phyloP scores from a whole-genome alignment of 2,888 invertebrate species.

The Morpho helenor region DNA sequence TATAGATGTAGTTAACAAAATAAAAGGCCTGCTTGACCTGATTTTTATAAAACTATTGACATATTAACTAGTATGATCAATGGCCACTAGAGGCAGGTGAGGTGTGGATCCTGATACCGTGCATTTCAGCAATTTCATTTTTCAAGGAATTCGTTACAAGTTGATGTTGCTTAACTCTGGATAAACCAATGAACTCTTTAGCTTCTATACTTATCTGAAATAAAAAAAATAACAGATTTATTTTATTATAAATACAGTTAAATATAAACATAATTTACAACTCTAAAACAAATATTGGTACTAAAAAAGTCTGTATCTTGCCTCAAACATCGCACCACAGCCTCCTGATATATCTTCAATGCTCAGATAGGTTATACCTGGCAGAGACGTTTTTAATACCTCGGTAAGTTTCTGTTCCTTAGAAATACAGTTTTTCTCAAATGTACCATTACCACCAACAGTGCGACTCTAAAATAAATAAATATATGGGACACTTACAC shows the following conservation, averaged over 20 bases:
- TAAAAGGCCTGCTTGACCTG: not conserved
- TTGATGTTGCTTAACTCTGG: constrained; percentile 86
- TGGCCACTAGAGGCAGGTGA: constrained; percentile 54
- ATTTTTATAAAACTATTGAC: not conserved
- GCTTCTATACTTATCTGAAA: constrained; percentile 80
- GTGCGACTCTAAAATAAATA: constrained; percentile 45
- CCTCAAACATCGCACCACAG: constrained; percentile 90
- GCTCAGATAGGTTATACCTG: constrained; percentile 81
- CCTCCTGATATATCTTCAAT: constrained; percentile 88
- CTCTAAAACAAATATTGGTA: too few species aligned
- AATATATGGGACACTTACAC: too few species aligned
- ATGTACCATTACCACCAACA: constrained; percentile 42
- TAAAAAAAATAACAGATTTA: constrained; percentile 6
- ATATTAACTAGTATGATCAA: constrained; percentile 1
- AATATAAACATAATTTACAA: not conserved
- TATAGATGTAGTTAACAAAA: too few species aligned
- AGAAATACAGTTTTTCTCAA: constrained; percentile 51
- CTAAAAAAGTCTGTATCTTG: constrained; percentile 32
- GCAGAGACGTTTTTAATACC: constrained; percentile 67
- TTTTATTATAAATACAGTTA: not conserved
- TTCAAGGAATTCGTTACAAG: constrained; percentile 85
- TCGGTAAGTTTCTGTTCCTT: constrained; percentile 61
- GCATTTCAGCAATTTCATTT: constrained; percentile 89
- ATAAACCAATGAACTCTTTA: constrained; percentile 83
- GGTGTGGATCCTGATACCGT: constrained; percentile 89